phyloP scores from a whole-genome alignment of 2,797 vertebrate species.

The Champsocephalus esox region DNA sequence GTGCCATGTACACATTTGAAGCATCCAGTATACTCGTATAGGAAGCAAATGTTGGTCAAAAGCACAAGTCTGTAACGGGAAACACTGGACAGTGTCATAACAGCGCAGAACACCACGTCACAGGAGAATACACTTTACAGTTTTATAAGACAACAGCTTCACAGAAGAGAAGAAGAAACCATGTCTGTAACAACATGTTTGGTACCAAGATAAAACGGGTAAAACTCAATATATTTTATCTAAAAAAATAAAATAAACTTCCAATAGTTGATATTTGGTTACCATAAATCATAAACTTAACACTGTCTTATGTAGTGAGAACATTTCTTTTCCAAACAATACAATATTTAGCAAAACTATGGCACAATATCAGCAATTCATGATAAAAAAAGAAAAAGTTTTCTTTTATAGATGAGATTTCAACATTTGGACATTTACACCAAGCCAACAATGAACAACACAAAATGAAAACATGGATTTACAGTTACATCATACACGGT shows the following conservation, averaged over 20 bases:
- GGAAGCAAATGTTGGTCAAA: conserved; percentile 75
- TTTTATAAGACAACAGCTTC: conserved; percentile 81
- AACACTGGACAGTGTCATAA: conserved; percentile 75
- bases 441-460: conserved; percentile 18
- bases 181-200: conserved; percentile 86
- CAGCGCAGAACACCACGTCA: conserved; percentile 77
- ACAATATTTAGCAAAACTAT: conserved; percentile 62
- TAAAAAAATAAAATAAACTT: conserved; percentile 16
- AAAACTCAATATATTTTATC: conserved; percentile 45
- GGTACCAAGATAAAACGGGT: conserved; percentile 73
- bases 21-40: conserved; percentile 76
- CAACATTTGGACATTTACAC: conserved; percentile 26
- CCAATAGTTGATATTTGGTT: conserved; percentile 38
- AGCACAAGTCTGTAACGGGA: conserved; percentile 64
- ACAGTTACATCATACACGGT: conserved; percentile 33
- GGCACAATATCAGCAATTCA: conserved; percentile 55
- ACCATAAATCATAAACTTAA: conserved; percentile 50
- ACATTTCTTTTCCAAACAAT: conserved; percentile 22
- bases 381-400: conserved; percentile 12
- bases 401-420: conserved; percentile 20
- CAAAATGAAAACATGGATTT: conserved; percentile 46
- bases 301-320: conserved; percentile 42
- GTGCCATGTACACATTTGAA: conserved; percentile 78
- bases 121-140: conserved; percentile 70
- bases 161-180: conserved; percentile 86